Evolutionary conservation across 1,140 invertebrate species (phyloP).

Genomic region (Calephelis nemesis): DNA sequence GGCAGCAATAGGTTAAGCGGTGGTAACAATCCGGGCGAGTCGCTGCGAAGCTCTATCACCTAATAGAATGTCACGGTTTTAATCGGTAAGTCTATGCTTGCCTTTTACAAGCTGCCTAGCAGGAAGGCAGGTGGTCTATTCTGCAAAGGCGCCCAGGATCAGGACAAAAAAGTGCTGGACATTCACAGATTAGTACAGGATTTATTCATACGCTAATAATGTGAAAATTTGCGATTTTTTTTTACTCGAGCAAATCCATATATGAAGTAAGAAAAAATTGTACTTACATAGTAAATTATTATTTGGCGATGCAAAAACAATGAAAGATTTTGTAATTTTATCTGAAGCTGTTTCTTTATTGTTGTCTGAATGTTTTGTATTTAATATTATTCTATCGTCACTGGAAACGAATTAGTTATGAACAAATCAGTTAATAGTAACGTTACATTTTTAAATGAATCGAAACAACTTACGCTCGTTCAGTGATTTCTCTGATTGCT

Average conservation of each 20-base stretch:
- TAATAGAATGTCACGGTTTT: no score
- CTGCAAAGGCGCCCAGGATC: no score
- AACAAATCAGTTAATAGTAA: background rate
- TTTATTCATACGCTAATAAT: background rate
- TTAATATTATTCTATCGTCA: background rate
- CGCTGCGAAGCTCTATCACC: no score
- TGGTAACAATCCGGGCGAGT: no score
- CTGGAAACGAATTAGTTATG: background rate
- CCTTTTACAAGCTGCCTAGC: no score
- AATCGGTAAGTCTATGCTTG: no score
- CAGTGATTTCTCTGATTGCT: background rate
- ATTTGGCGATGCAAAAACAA: conserved; percentile 44
- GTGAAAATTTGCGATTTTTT: conserved; percentile 3
- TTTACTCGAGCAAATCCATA: background rate
- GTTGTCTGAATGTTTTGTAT: background rate
- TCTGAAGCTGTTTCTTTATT: background rate
- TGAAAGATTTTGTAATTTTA: conserved; percentile 11
- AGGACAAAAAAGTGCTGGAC: no score
- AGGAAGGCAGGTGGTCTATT: no score
- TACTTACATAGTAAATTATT: conserved; percentile 50
- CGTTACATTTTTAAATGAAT: background rate
- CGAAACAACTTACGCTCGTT: conserved; percentile 2
- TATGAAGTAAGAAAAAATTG: background rate
- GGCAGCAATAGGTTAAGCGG: no score
- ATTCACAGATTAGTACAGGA: background rate